phyloP scores from a whole-genome alignment of 2,797 vertebrate species.

The Apogon talboti region DNA sequence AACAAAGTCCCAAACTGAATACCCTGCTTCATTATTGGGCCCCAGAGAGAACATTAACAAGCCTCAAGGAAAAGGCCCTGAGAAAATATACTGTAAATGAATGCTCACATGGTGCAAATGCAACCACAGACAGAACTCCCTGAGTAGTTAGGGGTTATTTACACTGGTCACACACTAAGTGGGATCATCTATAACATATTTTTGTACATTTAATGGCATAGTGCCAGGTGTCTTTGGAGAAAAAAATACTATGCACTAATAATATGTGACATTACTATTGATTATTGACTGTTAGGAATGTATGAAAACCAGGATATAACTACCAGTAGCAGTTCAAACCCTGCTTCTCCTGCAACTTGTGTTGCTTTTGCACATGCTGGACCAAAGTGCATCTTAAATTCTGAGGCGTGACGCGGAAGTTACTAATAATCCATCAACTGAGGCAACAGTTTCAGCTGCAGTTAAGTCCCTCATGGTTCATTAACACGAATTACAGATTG shows the following conservation, averaged over 20 bases:
- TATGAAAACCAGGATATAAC: conserved; percentile 4
- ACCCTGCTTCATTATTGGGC: conserved; percentile 57
- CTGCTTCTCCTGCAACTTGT: conserved; percentile 6
- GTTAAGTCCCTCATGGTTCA: not conserved
- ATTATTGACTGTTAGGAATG: conserved; percentile 21
- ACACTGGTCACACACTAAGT: conserved; percentile 1
- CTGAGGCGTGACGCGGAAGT: conserved; percentile 30
- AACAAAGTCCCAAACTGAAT: conserved; percentile 59
- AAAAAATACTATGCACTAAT: not conserved
- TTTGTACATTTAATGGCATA: not conserved
- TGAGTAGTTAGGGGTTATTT: not conserved
- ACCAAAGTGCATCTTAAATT: conserved; percentile 68
- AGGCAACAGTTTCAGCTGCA: not conserved
- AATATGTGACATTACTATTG: not conserved
- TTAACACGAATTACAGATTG: conserved; percentile 4
- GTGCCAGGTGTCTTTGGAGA: not conserved
- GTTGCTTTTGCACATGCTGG: conserved; percentile 7
- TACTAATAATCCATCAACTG: conserved; percentile 8
- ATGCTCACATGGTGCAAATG: conserved; percentile 29
- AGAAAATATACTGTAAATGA: conserved; percentile 38
- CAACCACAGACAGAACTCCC: conserved; percentile 28
- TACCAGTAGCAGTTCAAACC: not conserved
- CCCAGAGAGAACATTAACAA: conserved; percentile 65
- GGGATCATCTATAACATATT: not conserved
- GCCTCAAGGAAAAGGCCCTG: conserved; percentile 45